Evolutionary conservation across 2,113 vertebrate species (phyloP).

Genomic region (Rana temporaria): DNA sequence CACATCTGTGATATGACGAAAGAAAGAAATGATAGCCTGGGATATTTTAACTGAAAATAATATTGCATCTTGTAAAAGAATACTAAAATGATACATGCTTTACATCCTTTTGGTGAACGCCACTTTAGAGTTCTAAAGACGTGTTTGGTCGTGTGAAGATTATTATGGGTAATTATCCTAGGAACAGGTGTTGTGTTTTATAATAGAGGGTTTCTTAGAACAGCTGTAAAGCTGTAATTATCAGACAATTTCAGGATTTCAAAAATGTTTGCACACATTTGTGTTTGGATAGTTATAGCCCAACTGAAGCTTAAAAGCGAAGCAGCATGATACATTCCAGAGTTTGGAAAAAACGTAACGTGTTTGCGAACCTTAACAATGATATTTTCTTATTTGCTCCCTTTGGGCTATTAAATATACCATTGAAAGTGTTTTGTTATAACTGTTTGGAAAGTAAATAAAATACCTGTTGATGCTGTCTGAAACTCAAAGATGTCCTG

Average conservation of each 20-base stretch:
- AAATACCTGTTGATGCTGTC: no score
- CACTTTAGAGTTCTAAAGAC: background rate
- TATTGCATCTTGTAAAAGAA: background rate
- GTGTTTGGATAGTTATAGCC: no score
- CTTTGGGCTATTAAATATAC: no score
- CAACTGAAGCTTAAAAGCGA: no score
- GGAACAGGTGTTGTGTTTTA: constrained; percentile 42
- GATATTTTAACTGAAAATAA: constrained; percentile 17
- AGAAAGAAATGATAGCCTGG: background rate
- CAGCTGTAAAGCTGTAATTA: constrained; percentile 42
- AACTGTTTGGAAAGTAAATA: no score
- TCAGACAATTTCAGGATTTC: constrained; percentile 17
- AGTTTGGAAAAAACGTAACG: no score
- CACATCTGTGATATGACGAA: background rate
- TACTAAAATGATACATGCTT: constrained; percentile 14
- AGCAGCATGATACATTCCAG: no score
- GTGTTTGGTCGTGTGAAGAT: background rate
- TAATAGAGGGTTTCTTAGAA: background rate
- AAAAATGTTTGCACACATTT: constrained; percentile 43
- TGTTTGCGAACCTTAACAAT: no score
- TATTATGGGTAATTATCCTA: background rate
- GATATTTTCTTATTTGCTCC: no score
- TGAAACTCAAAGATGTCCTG: no score
- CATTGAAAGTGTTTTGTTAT: no score
- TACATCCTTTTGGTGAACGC: background rate